Conservation (phyloP, 2,797 vertebrate genomes). For the Anolis apletophallus region DNA sequence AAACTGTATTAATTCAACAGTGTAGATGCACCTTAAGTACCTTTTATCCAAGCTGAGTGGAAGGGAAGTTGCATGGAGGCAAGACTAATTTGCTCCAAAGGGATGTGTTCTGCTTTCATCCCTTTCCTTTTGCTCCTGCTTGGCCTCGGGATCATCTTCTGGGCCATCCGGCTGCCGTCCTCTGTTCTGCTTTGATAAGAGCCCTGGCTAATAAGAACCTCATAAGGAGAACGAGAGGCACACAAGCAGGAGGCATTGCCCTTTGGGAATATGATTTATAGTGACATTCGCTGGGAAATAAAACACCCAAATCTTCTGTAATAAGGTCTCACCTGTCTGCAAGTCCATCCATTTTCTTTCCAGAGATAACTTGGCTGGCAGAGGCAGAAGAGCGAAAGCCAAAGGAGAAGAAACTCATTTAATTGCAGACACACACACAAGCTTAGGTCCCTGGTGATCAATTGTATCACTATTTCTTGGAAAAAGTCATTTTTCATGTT, state of each 20-base stretch:
- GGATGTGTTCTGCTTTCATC: neutral
- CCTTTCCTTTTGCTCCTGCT: accelerated
- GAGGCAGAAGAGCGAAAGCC: neutral
- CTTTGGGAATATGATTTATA: neutral
- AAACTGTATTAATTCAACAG: no score
- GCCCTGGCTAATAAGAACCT: neutral
- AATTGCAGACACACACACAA: no score
- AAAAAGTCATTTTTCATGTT: no score
- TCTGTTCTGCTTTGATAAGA: neutral
- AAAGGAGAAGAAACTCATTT: no score
- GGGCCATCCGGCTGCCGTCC: no score
- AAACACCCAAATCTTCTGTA: neutral
- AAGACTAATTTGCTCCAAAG: no score
- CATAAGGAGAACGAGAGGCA: neutral
- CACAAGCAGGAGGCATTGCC: neutral
- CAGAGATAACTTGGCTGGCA: no score
- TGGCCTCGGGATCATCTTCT: no score
- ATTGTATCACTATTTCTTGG: no score
- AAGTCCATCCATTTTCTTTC: neutral
- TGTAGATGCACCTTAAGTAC: neutral
- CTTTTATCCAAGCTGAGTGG: neutral
- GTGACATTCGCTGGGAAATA: neutral
- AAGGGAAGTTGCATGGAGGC: no score
- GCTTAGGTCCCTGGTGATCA: no score
- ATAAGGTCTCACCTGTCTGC: neutral